Base-by-base conservation (phyloP, 1,140 invertebrate species). In the Tyrophagus putrescentiae region DNA sequence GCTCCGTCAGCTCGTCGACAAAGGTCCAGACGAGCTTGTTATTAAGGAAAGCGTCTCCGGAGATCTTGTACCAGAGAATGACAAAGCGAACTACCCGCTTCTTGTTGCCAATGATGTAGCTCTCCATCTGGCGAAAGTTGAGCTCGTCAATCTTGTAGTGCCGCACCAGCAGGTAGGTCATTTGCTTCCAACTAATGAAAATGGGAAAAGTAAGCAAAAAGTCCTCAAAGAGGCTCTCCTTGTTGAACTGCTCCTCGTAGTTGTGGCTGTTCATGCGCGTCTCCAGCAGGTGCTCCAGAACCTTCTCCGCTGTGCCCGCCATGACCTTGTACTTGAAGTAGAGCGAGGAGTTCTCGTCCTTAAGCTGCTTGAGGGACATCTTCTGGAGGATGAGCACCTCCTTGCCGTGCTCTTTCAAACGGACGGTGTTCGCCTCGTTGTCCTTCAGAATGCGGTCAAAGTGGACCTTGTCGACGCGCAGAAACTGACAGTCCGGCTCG, bases 201-300 rank as follows among this genome's bases (percentile, higher is more conserved):
- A 89, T 82, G 56, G 86, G 82, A 70, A 90, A 84, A n/a, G 87
- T 90, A 16, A 90, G 72, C 41, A 90, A 74, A 70, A 90, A 88
- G 72, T 90, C 86, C 69, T 88, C 85, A 39, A 88, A 73, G 68
- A 87, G 85, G 29, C 42, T 60, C 31, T 33, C 36, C 7, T 59
- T 34, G 21, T 60, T 36, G 16, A 39, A 41, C 11, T 60, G 25
- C 18, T 61, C 52, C n/a, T 28, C 23, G 28, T 62, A 23, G 13
- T 41, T 27, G 29, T 36, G 7, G 27, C 33, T 31, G 33, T 62
- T 50, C 61, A 87, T 75, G 64, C 84, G 74, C 23, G 85, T 89
- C 70, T 91, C 87, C 57, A 90, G 72, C 21, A 90, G 74, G 72
- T 89, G 84, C 72, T 90, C 86, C 62, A 90, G 71, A 80, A 89